Conservation (phyloP, 2,113 vertebrate genomes). For the Canis aureus region DNA sequence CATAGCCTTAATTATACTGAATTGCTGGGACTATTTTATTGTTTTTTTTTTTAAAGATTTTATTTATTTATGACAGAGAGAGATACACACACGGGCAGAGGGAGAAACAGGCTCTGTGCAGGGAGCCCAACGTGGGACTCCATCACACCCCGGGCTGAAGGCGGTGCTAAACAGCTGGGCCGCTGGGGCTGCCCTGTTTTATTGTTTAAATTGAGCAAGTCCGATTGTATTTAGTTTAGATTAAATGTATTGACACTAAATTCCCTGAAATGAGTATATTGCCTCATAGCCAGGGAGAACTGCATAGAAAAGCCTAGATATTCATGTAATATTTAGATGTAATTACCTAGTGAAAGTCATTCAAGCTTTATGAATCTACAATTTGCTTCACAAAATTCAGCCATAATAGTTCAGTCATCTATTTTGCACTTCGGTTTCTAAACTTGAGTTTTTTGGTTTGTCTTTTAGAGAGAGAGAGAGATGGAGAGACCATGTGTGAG, state of each 20-base stretch:
- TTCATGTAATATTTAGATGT: neutral
- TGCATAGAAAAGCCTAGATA: neutral
- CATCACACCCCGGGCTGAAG: too few species aligned
- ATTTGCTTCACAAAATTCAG: slow-evolving; percentile 43
- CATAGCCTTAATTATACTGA: neutral
- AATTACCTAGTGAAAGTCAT: neutral
- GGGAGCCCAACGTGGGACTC: too few species aligned
- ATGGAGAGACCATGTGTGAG: neutral
- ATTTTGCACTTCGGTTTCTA: neutral
- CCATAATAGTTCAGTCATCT: neutral
- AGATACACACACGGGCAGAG: too few species aligned
- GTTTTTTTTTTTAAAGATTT: too few species aligned
- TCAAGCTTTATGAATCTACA: neutral
- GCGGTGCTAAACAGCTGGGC: too few species aligned
- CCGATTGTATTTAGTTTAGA: neutral
- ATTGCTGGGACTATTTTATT: neutral
- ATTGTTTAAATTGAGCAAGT: neutral
- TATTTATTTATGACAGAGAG: too few species aligned
- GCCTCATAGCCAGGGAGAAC: neutral
- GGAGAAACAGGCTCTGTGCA: too few species aligned
- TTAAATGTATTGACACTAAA: neutral
- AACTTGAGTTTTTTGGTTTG: neutral
- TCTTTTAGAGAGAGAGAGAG: neutral
- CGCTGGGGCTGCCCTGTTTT: too few species aligned
- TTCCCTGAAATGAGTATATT: neutral